phyloP scores from a whole-genome alignment of 2,888 invertebrate genomes.

The Macrostomum cliftonense region DNA sequence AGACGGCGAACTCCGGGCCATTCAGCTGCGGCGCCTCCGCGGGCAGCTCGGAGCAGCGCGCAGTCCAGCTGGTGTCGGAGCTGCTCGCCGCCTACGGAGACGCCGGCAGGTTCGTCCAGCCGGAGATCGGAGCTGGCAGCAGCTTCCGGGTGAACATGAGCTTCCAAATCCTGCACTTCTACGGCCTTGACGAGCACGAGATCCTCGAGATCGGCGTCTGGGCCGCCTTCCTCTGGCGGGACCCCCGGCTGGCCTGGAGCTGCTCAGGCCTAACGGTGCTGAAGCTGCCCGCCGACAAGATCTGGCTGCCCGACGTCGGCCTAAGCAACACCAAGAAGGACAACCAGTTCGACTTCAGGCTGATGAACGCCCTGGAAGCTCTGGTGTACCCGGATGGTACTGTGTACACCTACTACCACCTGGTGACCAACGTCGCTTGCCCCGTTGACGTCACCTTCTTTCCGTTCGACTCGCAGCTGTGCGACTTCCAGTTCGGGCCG shows the following conservation, averaged over 20 bases:
- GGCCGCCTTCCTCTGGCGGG: conserved; percentile 1
- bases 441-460: conserved; percentile 4
- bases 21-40: too few species aligned
- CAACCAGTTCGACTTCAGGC: conserved; percentile 8
- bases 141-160: too few species aligned
- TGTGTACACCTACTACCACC: conserved; percentile 3
- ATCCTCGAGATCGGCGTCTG: neutral
- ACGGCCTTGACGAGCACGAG: neutral
- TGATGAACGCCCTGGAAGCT: neutral
- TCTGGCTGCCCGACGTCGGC: conserved; percentile 10
- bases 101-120: too few species aligned
- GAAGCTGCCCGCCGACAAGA: neutral
- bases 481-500: conserved; percentile 1
- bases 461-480: conserved; percentile 4
- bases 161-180: neutral
- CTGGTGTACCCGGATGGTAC: conserved; percentile 2
- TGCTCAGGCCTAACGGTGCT: conserved; percentile 1
- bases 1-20: too few species aligned
- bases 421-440: conserved; percentile 6
- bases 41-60: too few species aligned
- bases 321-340: conserved; percentile 7
- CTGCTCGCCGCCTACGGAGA: too few species aligned
- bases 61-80: too few species aligned
- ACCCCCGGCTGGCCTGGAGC: conserved; percentile 6
- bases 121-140: too few species aligned